Percentiles rank a stretch among this genome's conserved stretches.
These are phyloP conservation scores for Streptopelia turtur DNA, from an alignment of 2,797 vertebrate genomes.

Conservation along the genomic window DNA sequence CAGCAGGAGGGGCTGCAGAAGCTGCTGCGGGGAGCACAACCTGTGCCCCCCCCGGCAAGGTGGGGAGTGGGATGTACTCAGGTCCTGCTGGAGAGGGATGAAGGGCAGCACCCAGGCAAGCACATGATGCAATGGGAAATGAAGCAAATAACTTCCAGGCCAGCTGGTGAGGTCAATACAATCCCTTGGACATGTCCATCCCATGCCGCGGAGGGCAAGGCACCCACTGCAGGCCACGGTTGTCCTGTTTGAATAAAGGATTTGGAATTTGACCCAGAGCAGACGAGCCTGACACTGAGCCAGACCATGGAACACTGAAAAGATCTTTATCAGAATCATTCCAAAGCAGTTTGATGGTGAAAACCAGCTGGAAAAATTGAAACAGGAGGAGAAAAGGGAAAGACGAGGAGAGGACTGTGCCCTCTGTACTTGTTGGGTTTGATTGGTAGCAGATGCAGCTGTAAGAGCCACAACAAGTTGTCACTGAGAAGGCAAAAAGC, in stretches of 20 bases:
- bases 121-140: neutral
- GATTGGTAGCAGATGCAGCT: neutral
- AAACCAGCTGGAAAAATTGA: neutral
- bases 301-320: fast-evolving
- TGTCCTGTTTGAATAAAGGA: neutral
- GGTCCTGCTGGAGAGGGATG: neutral
- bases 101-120: neutral
- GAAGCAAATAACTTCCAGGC: fast-evolving
- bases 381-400: neutral
- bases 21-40: neutral
- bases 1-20: neutral
- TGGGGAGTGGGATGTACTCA: neutral
- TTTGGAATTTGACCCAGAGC: neutral
- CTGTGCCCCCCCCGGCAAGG: fast-evolving
- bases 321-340: neutral
- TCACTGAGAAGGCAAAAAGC: neutral
- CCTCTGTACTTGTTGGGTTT: neutral
- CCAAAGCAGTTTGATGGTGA: neutral
- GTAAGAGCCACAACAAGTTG: fast-evolving
- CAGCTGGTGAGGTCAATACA: neutral
- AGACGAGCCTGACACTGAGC: neutral
- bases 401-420: neutral
- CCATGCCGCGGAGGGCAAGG: fast-evolving
- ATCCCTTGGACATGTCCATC: neutral
- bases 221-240: neutral